Base-by-base conservation (phyloP, 2,113 vertebrate genomes). In the Tenebrosternarchus preto region DNA sequence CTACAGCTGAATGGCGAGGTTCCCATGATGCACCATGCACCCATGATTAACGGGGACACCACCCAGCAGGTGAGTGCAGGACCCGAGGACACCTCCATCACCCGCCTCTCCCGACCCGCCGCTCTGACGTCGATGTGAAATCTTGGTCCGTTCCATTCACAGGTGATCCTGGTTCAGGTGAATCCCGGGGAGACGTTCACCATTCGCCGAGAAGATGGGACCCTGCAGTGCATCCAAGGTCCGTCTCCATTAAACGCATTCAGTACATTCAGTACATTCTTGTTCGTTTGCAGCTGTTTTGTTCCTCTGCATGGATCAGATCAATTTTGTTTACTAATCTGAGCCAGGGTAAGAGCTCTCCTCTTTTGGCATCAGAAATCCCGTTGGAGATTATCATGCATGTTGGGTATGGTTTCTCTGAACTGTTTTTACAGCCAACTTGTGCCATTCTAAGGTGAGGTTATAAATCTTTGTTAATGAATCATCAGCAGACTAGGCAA, bases 181-280 rank as follows among this genome's bases (percentile, higher is more conserved):
- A 96, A 96, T 90, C 95, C 95, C 78, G 95, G 95, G 80, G 95
- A 96, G 91, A 96, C 95, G 80, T 96, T 96, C 85, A 96, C 95
- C 83, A 96, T 96, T 85, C 92, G 95, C 89, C 92, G 93, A 0
- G 95, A 96, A 86, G 95, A 96, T 85, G 95, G 95, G 68, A 94
- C 94, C 5, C 90, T 96, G 82, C 95, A 96, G 89, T 96, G 95
- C 93, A 96, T 96, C 89, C 95, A 95, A 94, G 95, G 95, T 96
- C 92, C 89, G 92, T 80, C n/a, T 24, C 31, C 19, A 24, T 43
- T 17, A 8, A 17, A 9, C 71, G 11, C n/a, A 2, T 27, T 70
- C 17, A 36, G 55, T 50, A 3, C 6, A 36, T 36, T 78, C 5
- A 31, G 17, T 1, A 5, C 53, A 5, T 43, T 68, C 4, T 16